Conservation (phyloP, 2,113 vertebrate genomes). For the Dasyornis broadbenti region DNA sequence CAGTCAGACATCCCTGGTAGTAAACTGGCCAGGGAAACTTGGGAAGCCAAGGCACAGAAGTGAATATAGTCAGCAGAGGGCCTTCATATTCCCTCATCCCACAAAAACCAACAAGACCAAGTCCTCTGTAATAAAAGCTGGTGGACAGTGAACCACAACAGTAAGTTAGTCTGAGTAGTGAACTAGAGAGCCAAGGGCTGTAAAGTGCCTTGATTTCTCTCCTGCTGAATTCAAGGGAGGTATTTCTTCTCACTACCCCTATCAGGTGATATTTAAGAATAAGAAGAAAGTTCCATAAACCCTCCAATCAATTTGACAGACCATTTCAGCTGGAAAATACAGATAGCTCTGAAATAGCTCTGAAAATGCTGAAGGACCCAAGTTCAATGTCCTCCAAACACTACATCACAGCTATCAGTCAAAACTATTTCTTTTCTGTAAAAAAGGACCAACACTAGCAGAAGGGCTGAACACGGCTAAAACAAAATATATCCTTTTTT, state of each 20-base stretch:
- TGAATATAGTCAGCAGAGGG: not conserved
- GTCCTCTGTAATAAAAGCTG: not conserved
- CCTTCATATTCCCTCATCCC: not conserved
- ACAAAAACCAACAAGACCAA: not conserved
- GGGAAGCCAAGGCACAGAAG: not conserved
- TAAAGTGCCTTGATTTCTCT: not conserved
- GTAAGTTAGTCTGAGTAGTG: not conserved
- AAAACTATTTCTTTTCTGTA: not conserved
- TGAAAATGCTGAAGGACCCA: not conserved
- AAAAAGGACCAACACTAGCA: not conserved
- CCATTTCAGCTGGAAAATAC: not conserved
- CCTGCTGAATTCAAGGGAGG: not conserved
- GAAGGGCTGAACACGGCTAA: not conserved
- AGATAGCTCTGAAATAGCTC: not conserved
- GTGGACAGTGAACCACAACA: not conserved
- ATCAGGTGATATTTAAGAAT: not conserved
- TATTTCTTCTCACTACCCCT: not conserved
- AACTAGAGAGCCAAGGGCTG: not conserved
- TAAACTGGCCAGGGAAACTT: not conserved
- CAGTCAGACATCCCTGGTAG: not conserved
- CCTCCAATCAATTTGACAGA: not conserved
- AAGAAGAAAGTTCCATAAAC: not conserved
- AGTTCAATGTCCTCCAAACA: not conserved
- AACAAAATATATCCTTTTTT: not conserved
- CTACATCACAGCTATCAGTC: not conserved